Conservation (phyloP, 2,113 vertebrate species). For the Platichthys flesus region DNA sequence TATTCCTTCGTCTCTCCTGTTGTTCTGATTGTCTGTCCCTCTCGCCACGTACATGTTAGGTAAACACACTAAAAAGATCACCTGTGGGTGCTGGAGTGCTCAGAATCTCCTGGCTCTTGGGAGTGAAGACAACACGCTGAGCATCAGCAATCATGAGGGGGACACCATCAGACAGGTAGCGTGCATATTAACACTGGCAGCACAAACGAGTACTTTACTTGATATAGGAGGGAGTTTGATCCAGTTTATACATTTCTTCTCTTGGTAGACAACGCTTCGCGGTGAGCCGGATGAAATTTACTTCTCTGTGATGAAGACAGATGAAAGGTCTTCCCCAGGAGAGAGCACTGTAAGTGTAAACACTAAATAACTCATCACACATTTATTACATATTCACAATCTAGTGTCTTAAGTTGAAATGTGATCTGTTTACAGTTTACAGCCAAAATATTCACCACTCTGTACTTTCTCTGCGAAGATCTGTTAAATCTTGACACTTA, state of each 20-base stretch:
- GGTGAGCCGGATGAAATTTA: conserved; percentile 90
- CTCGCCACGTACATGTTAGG: conserved; percentile 76
- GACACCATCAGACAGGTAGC: conserved; percentile 94
- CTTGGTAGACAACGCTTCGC: conserved; percentile 84
- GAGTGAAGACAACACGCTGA: conserved; percentile 93
- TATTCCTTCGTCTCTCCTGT: not conserved
- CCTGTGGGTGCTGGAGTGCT: conserved; percentile 94
- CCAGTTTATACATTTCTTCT: not conserved
- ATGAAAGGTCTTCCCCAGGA: conserved; percentile 85
- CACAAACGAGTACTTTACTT: not conserved
- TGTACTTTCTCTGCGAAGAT: not conserved
- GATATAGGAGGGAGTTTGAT: not conserved
- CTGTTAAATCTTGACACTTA: not conserved
- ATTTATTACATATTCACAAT: not conserved
- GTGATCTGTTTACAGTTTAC: not conserved
- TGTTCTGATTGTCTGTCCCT: not conserved
- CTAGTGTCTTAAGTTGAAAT: not conserved
- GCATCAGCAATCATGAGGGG: conserved; percentile 95
- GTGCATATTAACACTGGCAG: not conserved
- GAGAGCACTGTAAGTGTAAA: conserved; percentile 88
- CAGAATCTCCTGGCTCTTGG: conserved; percentile 95
- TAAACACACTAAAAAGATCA: conserved; percentile 95
- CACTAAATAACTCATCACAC: not conserved
- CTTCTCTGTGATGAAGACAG: conserved; percentile 93
- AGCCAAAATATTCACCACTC: not conserved